Evolutionary conservation across 1,140 invertebrate species (phyloP).

Genomic region (Hylaeus volcanicus): DNA sequence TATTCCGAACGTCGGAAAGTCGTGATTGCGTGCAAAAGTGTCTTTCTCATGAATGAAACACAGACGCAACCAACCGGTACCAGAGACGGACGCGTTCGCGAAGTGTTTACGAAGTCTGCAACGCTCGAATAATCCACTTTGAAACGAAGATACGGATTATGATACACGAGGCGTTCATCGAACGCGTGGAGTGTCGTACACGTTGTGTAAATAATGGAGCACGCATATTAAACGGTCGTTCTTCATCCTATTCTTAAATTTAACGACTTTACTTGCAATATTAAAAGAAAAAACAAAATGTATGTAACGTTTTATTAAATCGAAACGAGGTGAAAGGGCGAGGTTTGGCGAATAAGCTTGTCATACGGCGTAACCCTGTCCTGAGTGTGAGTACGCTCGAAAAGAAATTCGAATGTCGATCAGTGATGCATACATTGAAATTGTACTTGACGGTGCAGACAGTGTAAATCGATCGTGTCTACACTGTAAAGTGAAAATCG

Average conservation of each 20-base stretch:
- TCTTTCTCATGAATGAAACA: constrained; percentile 10
- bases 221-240: background rate
- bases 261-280: no score
- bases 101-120: constrained; percentile 13
- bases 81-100: background rate
- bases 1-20: background rate
- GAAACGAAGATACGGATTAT: background rate
- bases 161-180: background rate
- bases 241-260: no score
- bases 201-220: background rate
- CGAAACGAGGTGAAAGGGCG: no score
- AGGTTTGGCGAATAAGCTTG: no score
- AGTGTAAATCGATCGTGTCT: background rate
- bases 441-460: background rate
- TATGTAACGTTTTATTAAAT: background rate
- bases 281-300: background rate
- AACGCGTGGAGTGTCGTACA: constrained; percentile 7
- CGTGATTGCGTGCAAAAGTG: background rate
- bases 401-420: background rate
- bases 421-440: background rate
- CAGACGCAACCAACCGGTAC: background rate
- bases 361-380: no score
- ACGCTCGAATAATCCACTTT: background rate
- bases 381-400: no score
- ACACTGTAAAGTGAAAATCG: background rate